These are phyloP conservation scores for Centruroides vittatus DNA, from an alignment of 1,140 invertebrate species.

Conservation along the genomic window DNA sequence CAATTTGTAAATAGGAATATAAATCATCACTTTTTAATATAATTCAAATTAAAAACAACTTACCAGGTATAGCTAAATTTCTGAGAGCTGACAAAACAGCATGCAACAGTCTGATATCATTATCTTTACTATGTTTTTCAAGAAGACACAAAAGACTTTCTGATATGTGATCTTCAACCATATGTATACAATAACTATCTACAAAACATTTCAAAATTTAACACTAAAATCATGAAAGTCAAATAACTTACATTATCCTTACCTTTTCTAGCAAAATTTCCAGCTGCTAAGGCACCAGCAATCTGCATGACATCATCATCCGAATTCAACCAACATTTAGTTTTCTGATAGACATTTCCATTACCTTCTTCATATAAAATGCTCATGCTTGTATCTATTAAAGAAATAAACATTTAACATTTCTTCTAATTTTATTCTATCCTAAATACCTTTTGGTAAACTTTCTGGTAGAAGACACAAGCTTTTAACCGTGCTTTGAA, in stretches of 20 bases:
- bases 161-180: conserved; percentile 62
- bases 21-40: too few relatives aligned
- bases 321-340: conserved; percentile 60
- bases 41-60: background rate
- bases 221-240: too few relatives aligned
- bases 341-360: conserved; percentile 51
- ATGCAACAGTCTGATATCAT: conserved; percentile 61
- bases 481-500: too few relatives aligned
- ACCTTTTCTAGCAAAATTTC: conserved; percentile 72
- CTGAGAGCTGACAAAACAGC: conserved; percentile 60
- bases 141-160: conserved; percentile 51
- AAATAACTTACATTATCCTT: conserved; percentile 4
- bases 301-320: conserved; percentile 55
- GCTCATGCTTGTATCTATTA: conserved; percentile 71
- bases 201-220: background rate
- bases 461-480: too few relatives aligned
- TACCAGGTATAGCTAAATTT: conserved; percentile 63
- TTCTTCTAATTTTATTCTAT: too few relatives aligned
- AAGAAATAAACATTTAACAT: background rate
- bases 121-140: conserved; percentile 38
- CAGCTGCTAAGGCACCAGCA: conserved; percentile 65
- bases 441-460: too few relatives aligned
- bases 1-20: too few relatives aligned
- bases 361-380: conserved; percentile 52
- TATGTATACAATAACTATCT: conserved; percentile 63